Evolutionary conservation across 1,140 invertebrate species (phyloP).

Genomic region (Rhizoglyphus robini): DNA sequence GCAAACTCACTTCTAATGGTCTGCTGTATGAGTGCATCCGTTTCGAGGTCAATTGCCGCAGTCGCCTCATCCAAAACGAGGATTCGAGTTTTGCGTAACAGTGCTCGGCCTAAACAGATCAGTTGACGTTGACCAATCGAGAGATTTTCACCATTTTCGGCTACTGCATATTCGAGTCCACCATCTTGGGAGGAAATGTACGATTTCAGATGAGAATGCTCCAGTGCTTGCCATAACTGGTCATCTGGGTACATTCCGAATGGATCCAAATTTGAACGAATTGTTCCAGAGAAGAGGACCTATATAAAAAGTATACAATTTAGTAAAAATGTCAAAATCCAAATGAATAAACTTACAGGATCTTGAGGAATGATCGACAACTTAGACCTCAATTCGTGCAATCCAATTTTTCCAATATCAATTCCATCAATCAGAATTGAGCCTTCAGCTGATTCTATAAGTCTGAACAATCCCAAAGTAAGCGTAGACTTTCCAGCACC

Average conservation of each 20-base stretch:
- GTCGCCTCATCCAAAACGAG: slow-evolving; percentile 53
- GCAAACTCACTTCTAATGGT: slow-evolving; percentile 39
- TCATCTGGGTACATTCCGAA: slow-evolving; percentile 23
- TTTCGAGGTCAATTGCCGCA: slow-evolving; percentile 34
- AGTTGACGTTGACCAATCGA: slow-evolving; percentile 39
- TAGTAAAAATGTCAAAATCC: too few relatives aligned
- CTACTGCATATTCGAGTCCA: slow-evolving; percentile 22
- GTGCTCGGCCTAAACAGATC: slow-evolving; percentile 44
- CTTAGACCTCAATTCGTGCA: slow-evolving; percentile 69
- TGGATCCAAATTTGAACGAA: slow-evolving; percentile 35
- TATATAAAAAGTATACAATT: too few relatives aligned
- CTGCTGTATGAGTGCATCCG: slow-evolving; percentile 24
- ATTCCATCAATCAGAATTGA: slow-evolving; percentile 77
- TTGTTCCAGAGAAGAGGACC: slow-evolving; percentile 41
- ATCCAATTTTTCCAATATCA: slow-evolving; percentile 67
- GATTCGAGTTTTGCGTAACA: slow-evolving; percentile 39
- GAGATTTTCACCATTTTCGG: slow-evolving; percentile 24
- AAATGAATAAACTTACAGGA: too few relatives aligned
- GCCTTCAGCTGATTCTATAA: slow-evolving; percentile 44
- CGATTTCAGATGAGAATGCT: slow-evolving; percentile 25
- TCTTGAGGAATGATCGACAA: slow-evolving; percentile 80
- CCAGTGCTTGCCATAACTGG: slow-evolving; percentile 26
- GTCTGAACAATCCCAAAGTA: slow-evolving; percentile 40
- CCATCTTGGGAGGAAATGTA: slow-evolving; percentile 20
- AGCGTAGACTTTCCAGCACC: slow-evolving; percentile 43